Conservation (phyloP, 2,797 vertebrate species). For the Megaceryle alcyon region DNA sequence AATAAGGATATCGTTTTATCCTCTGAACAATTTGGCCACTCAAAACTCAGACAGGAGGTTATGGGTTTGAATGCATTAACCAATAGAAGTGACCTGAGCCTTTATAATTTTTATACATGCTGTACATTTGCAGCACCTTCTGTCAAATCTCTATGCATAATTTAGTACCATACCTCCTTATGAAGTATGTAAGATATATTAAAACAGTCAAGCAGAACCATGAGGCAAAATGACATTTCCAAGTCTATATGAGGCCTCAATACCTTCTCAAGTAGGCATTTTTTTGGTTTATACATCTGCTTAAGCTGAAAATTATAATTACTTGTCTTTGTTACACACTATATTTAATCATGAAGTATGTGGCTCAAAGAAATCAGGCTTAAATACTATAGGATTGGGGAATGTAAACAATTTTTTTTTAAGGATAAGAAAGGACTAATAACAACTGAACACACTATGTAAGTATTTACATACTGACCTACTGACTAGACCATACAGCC, state of each 20-base stretch:
- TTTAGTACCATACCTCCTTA: neutral
- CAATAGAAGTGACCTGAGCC: neutral
- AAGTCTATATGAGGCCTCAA: neutral
- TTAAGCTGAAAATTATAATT: neutral
- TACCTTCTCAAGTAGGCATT: neutral
- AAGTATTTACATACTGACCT: constrained; percentile 34
- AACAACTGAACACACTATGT: neutral
- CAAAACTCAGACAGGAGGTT: neutral
- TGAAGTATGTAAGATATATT: neutral
- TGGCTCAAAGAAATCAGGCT: neutral
- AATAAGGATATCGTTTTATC: neutral
- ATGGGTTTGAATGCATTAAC: neutral
- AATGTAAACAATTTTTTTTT: neutral
- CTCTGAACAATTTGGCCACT: neutral
- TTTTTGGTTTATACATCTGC: neutral
- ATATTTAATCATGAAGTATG: constrained; percentile 9
- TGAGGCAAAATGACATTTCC: neutral
- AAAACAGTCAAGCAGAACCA: neutral
- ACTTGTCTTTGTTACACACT: neutral
- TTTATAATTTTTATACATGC: neutral
- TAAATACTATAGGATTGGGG: neutral
- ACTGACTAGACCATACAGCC: neutral
- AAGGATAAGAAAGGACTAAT: neutral
- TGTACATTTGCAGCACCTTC: neutral
- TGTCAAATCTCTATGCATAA: neutral